Evolutionary conservation across 2,113 vertebrate genomes (phyloP).

Genomic region (Corvus hawaiiensis): DNA sequence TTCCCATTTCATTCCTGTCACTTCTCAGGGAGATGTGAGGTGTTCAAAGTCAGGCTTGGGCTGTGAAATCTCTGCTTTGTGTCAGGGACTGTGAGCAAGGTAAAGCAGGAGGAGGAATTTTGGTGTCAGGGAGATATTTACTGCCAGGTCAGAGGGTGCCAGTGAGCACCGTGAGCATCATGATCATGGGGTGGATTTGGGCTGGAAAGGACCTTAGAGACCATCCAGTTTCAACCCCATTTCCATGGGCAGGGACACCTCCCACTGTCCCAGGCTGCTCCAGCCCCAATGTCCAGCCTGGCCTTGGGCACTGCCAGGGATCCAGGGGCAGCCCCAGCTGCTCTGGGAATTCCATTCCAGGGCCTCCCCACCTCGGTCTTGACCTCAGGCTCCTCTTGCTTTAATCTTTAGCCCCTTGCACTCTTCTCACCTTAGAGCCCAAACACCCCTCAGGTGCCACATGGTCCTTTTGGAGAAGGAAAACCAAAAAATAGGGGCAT

Average conservation of each 20-base stretch:
- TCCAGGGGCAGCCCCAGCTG: not conserved
- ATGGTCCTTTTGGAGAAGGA: not conserved
- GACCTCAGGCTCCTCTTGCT: not conserved
- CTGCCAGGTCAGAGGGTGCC: not conserved
- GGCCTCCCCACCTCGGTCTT: rapidly evolving
- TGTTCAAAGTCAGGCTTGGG: conserved; percentile 11
- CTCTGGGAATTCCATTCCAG: not conserved
- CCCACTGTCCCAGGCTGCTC: rapidly evolving
- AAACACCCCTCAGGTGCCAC: not conserved
- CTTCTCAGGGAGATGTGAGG: not conserved
- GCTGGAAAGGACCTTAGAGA: not conserved
- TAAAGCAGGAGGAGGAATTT: not conserved
- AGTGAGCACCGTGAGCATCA: rapidly evolving
- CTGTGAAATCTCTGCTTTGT: not conserved
- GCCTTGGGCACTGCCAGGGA: not conserved
- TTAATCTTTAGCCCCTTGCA: not conserved
- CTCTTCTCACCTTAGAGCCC: not conserved
- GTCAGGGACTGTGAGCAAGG: not conserved
- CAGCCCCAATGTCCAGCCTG: not conserved
- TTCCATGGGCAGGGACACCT: not conserved
- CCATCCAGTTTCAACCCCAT: too few species aligned
- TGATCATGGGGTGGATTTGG: not conserved
- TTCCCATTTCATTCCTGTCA: not conserved
- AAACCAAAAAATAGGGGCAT: not conserved
- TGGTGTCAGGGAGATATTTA: not conserved